Base-by-base conservation (phyloP, 2,888 invertebrate genomes). In the Orthosia gothica region DNA sequence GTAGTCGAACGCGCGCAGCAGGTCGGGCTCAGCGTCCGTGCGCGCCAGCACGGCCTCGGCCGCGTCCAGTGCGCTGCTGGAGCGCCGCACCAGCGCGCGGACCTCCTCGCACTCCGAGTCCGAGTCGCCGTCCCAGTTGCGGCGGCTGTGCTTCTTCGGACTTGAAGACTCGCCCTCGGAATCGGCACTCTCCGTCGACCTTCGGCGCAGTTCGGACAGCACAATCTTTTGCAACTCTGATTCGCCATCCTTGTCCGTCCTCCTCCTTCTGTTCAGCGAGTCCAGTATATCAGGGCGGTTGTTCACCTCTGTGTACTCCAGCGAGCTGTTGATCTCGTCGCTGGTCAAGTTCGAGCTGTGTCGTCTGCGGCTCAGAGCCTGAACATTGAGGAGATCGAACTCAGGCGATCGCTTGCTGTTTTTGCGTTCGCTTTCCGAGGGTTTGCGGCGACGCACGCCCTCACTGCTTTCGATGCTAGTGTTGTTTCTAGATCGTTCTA, bases 81-180 rank as follows among this genome's bases (percentile, higher is more conserved):
- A 98, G 75, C 97, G 97, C 63, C 97, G 97, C 67, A 98, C 93
- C 52, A 98, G 93, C 87, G 97, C 96, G 65, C 97, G 97, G 54
- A 97, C 95, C 82, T 97, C 97, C 83, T 98, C 98, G 52, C 97
- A 92, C 88, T 98, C 98, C 71, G 98, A 98, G 89, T 98, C 98
- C 65, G 98, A 97, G 87, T 97, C 97, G 71, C 91, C 90, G 57
- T 91, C 93, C 91, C 94, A 93, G 74, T 91, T 92, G 74, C 94
- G 87, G 0, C 95, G 87, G 58, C 93, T 91, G 73, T 93, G 93
- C 87, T 95, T 94, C 87, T 94, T 94, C 13, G 95, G 94, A 64
- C 95, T 93, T 40, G 95, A 93, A 12, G 93, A 92, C 64, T 93
- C 94, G 72, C 91, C 94, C 71, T 95, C 96, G 0, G 96, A 95